Percentiles rank a stretch among this genome's conserved stretches.
Conservation (phyloP, 2,797 vertebrate genomes). For the Liparis tanakae region DNA sequence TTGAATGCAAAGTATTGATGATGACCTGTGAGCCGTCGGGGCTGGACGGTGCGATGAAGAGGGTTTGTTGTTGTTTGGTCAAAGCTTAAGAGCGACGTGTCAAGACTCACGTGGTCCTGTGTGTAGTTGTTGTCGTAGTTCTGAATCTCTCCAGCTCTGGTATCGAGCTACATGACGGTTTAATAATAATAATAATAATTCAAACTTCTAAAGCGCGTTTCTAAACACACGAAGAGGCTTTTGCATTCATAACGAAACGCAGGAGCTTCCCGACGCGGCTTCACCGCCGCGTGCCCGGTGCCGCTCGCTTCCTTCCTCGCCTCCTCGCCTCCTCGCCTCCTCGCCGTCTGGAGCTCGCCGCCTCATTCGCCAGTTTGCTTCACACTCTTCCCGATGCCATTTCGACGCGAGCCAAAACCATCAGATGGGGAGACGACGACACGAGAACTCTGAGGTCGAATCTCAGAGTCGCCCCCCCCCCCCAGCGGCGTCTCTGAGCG, state of each 20-base stretch:
- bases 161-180: slow-evolving; percentile 13
- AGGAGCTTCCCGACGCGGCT: not conserved
- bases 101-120: not conserved
- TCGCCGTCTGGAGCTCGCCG: slow-evolving; percentile 64
- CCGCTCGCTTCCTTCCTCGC: slow-evolving; percentile 39
- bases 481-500: slow-evolving; percentile 21
- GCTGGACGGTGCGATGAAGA: no score
- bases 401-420: slow-evolving; percentile 76
- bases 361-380: slow-evolving; percentile 56
- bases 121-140: not conserved
- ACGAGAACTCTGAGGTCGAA: slow-evolving; percentile 67
- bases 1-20: not conserved
- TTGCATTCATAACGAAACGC: slow-evolving; percentile 38
- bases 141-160: not conserved
- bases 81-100: no score
- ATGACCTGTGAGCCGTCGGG: not conserved
- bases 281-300: slow-evolving; percentile 46
- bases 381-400: slow-evolving; percentile 62
- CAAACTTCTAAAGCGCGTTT: no score
- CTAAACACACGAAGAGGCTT: no score
- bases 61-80: no score
- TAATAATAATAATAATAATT: no score
- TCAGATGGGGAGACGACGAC: slow-evolving; percentile 72
- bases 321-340: slow-evolving; percentile 37
- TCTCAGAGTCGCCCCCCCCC: slow-evolving; percentile 76